These are phyloP conservation scores for Drosophila tsacasi DNA, from an alignment of 1,140 invertebrate species.

Conservation along the genomic window DNA sequence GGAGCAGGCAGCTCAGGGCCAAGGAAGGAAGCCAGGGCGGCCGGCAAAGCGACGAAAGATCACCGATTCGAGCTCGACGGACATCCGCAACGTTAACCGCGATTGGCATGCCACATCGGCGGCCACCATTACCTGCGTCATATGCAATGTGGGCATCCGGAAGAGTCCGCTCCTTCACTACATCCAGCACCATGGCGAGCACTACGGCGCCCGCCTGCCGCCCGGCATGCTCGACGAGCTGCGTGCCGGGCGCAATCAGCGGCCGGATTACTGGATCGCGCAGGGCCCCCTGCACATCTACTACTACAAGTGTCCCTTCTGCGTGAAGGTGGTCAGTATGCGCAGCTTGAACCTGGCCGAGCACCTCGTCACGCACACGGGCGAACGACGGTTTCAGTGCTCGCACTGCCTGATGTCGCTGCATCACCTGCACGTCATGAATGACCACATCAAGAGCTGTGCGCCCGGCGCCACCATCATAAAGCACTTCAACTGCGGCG, in stretches of 20 bases:
- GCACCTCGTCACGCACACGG: slow-evolving; percentile 88
- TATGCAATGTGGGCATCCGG: slow-evolving; percentile 84
- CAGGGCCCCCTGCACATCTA: neutral
- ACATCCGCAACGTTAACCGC: slow-evolving; percentile 28
- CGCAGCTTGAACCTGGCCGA: slow-evolving; percentile 69
- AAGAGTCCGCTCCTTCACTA: slow-evolving; percentile 86
- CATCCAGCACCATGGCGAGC: slow-evolving; percentile 86
- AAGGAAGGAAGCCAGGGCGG: neutral
- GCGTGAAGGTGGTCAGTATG: slow-evolving; percentile 28
- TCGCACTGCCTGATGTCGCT: slow-evolving; percentile 83
- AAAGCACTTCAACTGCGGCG: neutral
- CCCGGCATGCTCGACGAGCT: slow-evolving; percentile 53
- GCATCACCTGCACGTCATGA: neutral
- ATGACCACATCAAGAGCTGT: slow-evolving; percentile 32
- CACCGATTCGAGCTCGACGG: neutral
- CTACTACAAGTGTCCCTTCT: slow-evolving; percentile 64
- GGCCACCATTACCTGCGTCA: slow-evolving; percentile 73
- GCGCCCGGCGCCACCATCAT: slow-evolving; percentile 1
- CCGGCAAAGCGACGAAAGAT: neutral
- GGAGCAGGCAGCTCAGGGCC: neutral
- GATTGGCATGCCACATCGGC: slow-evolving; percentile 49
- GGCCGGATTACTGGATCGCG: slow-evolving; percentile 4
- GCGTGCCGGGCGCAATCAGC: slow-evolving; percentile 22
- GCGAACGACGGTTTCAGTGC: slow-evolving; percentile 88
- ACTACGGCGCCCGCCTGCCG: slow-evolving; percentile 86